Evolutionary conservation across 1,140 invertebrate species (phyloP), one percentile per base, ranked within the genome.

Genomic region (Zaprionus gabonicus): DNA sequence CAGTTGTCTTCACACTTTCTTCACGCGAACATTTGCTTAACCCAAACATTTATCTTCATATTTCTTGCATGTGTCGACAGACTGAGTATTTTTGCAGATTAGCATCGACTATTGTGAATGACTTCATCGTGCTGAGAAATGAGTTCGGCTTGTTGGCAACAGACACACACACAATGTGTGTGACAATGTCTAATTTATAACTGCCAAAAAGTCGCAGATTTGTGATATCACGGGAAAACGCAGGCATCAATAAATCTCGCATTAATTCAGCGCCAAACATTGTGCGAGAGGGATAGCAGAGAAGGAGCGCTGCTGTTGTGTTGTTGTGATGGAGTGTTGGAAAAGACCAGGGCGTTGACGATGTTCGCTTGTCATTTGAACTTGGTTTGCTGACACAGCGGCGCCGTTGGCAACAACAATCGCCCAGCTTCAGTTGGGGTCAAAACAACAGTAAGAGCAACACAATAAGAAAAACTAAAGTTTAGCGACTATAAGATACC

Each of bases 181-280:
- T 69, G 71, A 58, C 51, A 65, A 57, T 67, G 62, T 64, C 81
- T 79, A 84, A 88, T 90, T 88, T 90, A 84, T 90, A 88, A 76
- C 78, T 84, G 81, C 57, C 85, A 84, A 55, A 83, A 88, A 78
- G 79, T 82, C 70, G 59, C 70, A 56, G 58, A 72, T 79, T 81
- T 82, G 70, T 66, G 67, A 67, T 58, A 67, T 56, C 62, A 62
- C 63, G 55, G 38, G 31, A 65, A 38, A 64, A 31, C 57, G 64
- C 53, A 68, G 53, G 71, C 69, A 79, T 81, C 84, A 78, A 90
- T 88, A 88, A 87, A 81, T 88, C 82, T 88, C 74, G 70, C 83
- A 88, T 90, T 87, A 84, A 84, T 76, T 71, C 68, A 53, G 71
- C 68, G 57, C 23, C 65, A 80, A 71, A 74, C 76, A 85, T 78